Evolutionary conservation across 2,888 invertebrate species (phyloP), one percentile per base, ranked within the genome.

Genomic region (Cerceris ruficornis): DNA sequence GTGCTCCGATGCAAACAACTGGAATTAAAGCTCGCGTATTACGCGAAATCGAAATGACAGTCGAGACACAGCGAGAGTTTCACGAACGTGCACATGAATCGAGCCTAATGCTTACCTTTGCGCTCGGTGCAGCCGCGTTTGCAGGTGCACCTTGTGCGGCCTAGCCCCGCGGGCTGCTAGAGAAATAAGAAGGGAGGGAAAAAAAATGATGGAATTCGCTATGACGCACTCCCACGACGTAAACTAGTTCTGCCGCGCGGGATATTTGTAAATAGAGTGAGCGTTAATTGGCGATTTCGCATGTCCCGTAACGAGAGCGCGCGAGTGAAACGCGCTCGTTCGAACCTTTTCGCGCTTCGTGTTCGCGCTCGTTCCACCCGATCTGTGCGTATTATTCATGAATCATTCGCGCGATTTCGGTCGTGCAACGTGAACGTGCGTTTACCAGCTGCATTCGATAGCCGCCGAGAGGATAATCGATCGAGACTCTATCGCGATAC

Each of bases 61-160:
- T 11, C 11, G 9, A 8, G 46, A n/a, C 13, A 1, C 13, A 50
- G 13, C 6, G 50, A 7, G 50, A n/a, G 50, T 50, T 50, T 11
- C 50, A 49, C 50, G 2, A n/a, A 42, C 17, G 66, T 55, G 62
- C 50, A 41, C 69, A 72, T 80, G 80, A 66, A 65, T 59, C 68
- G 62, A 28, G 57, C 81, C 73, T 83, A 76, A 82, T 59, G 68
- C 28, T 61, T 67, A 67, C 65, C 61, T 58, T 57, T 69, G 58
- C 69, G 60, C 69, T 74, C 59, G 71, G 59, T 59, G 69, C 67
- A 65, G 54, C 65, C 65, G 52, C 41, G 64, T 39, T 60, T 52
- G 78, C 78, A 82, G 85, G 83, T 85, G 83, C 86, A 69, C 73
- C 69, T 84, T 75, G 57, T 55, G 57, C 66, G n/a, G 41, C 58